Conservation (phyloP, 2,797 vertebrate species). For the Rhabdophis nuchalis region DNA sequence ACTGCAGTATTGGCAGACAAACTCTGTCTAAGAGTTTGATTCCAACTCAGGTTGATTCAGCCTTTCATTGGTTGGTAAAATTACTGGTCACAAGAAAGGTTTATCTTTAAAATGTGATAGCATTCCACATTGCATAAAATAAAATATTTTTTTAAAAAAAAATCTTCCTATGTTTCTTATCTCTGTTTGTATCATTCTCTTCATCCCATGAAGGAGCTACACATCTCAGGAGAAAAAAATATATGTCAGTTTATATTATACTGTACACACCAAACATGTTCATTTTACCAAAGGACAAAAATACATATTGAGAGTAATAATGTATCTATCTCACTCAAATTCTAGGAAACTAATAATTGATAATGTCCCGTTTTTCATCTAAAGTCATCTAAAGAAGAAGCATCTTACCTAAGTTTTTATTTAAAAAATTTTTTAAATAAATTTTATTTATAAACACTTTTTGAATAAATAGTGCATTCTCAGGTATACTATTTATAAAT, state of each 20-base stretch:
- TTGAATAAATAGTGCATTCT: too few relatives aligned
- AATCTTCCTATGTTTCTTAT: neutral
- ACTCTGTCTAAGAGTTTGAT: neutral
- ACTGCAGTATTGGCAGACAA: neutral
- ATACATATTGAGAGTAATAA: conserved; percentile 16
- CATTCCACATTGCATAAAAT: neutral
- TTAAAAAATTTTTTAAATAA: too few relatives aligned
- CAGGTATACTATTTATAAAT: too few relatives aligned
- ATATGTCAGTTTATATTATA: neutral
- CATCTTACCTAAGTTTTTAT: conserved; percentile 20
- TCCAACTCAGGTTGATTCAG: too few relatives aligned
- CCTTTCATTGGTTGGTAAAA: too few relatives aligned
- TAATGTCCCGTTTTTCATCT: neutral
- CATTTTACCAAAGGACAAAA: neutral
- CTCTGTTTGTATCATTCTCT: neutral
- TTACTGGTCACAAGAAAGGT: neutral
- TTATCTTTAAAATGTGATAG: neutral
- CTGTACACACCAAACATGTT: neutral
- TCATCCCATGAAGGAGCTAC: neutral
- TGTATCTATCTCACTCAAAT: conserved; percentile 22
- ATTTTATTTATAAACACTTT: too few relatives aligned
- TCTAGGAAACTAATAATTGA: conserved; percentile 2
- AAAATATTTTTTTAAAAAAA: neutral
- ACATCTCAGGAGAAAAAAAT: neutral
- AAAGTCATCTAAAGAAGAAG: conserved; percentile 11